Percentiles rank a stretch among this genome's conserved stretches.
phyloP scores from a whole-genome alignment of 2,888 invertebrate species.

The Taphrorychus bicolor region DNA sequence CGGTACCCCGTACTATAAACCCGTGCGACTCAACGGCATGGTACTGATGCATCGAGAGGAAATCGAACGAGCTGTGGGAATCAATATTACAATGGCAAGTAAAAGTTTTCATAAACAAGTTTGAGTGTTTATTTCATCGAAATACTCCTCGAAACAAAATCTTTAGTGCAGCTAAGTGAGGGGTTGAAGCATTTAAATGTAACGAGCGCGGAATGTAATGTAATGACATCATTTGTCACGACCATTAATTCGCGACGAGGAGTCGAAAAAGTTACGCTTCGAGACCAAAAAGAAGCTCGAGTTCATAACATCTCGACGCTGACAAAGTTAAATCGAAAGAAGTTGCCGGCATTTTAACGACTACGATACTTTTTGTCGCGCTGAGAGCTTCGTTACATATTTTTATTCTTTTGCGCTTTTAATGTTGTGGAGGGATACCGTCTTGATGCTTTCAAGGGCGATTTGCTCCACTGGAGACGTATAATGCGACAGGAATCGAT shows the following conservation, averaged over 20 bases:
- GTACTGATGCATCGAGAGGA: conserved; percentile 92
- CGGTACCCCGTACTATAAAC: conserved; percentile 94
- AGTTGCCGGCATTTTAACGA: conserved; percentile 22
- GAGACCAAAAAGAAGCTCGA: neutral
- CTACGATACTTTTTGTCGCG: conserved; percentile 6
- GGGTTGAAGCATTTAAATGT: conserved; percentile 4
- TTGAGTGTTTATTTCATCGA: no score
- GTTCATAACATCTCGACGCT: conserved; percentile 10
- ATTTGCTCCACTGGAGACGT: neutral
- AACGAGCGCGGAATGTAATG: conserved; percentile 3
- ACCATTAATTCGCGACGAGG: conserved; percentile 18
- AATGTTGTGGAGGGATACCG: neutral
- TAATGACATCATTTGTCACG: conserved; percentile 25
- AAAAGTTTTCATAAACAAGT: neutral
- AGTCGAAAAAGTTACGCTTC: conserved; percentile 6
- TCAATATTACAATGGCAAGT: conserved; percentile 89
- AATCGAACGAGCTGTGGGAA: conserved; percentile 93
- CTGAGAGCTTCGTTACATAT: neutral
- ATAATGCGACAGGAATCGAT: neutral
- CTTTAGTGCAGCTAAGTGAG: no score
- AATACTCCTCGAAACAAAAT: no score
- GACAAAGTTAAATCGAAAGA: conserved; percentile 24
- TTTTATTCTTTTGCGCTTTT: conserved; percentile 5
- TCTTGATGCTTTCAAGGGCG: neutral
- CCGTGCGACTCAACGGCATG: conserved; percentile 87